Percentiles rank a stretch among this genome's conserved stretches.
These are phyloP conservation scores for Miichthys miiuy DNA, from an alignment of 2,797 vertebrate species.

Conservation along the genomic window DNA sequence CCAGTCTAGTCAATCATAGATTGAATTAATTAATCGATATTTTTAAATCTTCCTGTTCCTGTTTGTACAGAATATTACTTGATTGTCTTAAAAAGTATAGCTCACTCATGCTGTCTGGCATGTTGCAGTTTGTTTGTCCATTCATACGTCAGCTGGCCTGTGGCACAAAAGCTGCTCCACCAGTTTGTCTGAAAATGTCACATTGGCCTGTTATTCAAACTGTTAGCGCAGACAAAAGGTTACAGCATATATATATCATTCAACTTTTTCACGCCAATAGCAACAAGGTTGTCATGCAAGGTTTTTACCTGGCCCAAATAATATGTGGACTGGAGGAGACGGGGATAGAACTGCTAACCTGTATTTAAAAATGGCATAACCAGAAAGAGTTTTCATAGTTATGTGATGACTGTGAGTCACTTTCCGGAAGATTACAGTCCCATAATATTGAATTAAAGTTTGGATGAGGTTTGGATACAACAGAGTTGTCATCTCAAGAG, in stretches of 20 bases:
- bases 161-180: conserved; percentile 56
- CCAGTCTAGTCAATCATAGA: not conserved
- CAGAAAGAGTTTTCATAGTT: not conserved
- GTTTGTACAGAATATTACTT: not conserved
- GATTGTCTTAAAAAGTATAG: not conserved
- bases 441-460: conserved; percentile 5
- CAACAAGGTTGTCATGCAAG: too few species aligned
- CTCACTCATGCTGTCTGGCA: not conserved
- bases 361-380: conserved; percentile 3
- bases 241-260: not conserved
- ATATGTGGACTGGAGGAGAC: not conserved
- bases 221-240: conserved; percentile 31
- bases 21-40: not conserved
- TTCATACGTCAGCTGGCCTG: conserved; percentile 31
- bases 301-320: too few species aligned
- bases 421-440: not conserved
- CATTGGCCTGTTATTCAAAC: conserved; percentile 41
- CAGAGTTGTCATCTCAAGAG: conserved; percentile 31
- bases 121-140: conserved; percentile 11
- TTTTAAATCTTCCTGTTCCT: not conserved
- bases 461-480: conserved; percentile 21
- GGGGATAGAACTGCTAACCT: not conserved
- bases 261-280: too few species aligned
- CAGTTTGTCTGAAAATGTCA: conserved; percentile 55
- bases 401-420: conserved; percentile 4